These are phyloP conservation scores for Camponotus fellah DNA, from an alignment of 2,888 invertebrate species.

Conservation along the genomic window DNA sequence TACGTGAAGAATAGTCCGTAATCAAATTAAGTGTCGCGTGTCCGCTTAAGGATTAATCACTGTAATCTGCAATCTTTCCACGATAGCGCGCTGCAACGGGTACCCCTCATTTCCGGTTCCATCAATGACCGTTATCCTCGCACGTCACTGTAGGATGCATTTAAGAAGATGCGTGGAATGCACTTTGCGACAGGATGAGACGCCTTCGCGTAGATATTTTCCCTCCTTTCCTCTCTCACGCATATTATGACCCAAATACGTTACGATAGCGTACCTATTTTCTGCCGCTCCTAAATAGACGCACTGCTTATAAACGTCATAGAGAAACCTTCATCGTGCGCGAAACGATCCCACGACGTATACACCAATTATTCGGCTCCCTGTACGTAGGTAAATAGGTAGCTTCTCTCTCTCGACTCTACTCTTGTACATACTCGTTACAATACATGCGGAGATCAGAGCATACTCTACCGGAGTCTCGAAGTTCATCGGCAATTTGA, in stretches of 20 bases:
- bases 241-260: conserved; percentile 36
- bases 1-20: conserved; percentile 32
- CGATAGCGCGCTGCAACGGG: conserved; percentile 61
- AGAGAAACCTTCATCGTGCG: conserved; percentile 76
- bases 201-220: background rate
- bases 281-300: conserved; percentile 25
- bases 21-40: conserved; percentile 67
- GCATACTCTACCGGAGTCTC: conserved; percentile 60
- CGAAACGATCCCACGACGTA: conserved; percentile 78
- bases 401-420: conserved; percentile 37
- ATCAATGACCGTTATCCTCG: conserved; percentile 66
- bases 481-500: conserved; percentile 75
- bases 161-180: conserved; percentile 8
- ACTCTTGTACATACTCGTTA: conserved; percentile 70
- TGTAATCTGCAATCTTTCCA: conserved; percentile 68
- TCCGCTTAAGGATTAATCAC: conserved; percentile 67
- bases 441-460: conserved; percentile 67
- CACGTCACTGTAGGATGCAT: conserved; percentile 10
- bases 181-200: background rate
- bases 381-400: conserved; percentile 48
- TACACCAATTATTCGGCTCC: conserved; percentile 68
- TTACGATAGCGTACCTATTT: conserved; percentile 29
- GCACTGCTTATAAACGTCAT: conserved; percentile 38
- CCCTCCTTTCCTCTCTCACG: background rate
- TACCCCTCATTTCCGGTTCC: conserved; percentile 64